Base-by-base conservation (phyloP, 1,140 invertebrate genomes). In the Drosophila littoralis region DNA sequence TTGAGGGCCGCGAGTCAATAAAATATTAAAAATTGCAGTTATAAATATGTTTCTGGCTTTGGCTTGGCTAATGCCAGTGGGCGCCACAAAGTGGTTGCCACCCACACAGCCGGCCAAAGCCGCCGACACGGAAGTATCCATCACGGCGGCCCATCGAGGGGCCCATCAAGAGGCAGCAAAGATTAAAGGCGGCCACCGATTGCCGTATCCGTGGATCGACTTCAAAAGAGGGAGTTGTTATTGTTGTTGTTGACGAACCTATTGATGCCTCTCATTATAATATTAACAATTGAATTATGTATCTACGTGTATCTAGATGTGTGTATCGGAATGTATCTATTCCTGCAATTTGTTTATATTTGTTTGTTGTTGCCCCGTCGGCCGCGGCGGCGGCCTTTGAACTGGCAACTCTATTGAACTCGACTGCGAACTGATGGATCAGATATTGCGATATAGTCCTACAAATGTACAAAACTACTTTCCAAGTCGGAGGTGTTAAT, bases 11-110 rank as follows among this genome's bases (percentile, higher is more conserved):
- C 55, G 33, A 73, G 59, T 72, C 52, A 60, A 81, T 81, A 86
- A 86, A 86, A 86, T 86, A 86, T 86, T 86, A 86, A 79, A 86
- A 86, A 86, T 86, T 81, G 68, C 59, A 54, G 63, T 69, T 71
- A 85, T 70, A 67, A 84, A 77, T 80, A 86, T 46, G 66, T 60
- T n/a, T 10, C 10, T 40, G 12, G 48, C 8, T 35, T 28, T 13
- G 28, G 50, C 13, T 2, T 5, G 5, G 28, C 12, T 0, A 6
- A 13, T 12, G 48, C 12, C 35, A 22, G 8, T 54, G 60, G 68
- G 76, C 38, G 63, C 64, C 64, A 48, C 38, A 17, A 50, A 58
- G 77, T 84, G 65, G 81, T 66, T 85, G 78, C 82, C 82, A 86
- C 82, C 82, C 82, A 86, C 82, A 48, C 54, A 17, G 78, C 5